Base-by-base conservation (phyloP, 1,140 invertebrate genomes). In the Drosophila neocordata region DNA sequence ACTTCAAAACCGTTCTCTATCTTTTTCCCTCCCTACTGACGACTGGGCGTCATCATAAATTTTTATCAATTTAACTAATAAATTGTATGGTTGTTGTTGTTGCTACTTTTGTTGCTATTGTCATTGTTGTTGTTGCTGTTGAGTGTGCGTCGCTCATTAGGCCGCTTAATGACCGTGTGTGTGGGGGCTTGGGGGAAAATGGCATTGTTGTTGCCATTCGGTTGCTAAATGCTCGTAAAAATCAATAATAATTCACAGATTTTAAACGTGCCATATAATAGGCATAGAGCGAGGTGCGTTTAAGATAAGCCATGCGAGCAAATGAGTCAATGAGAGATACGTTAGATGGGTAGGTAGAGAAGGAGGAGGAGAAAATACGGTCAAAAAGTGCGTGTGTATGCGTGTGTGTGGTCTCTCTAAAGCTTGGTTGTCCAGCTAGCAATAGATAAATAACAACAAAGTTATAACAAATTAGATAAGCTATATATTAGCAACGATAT, bases 381-480 rank as follows among this genome's bases (percentile, higher is more conserved):
- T 38, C 9, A 44, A 34, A 52, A 11, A 61, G 18, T 58, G 41
- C 48, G 51, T 55, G 38, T 37, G 44, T 9, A 34, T 62, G 76
- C 55, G 71, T 70, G 66, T 73, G 79, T 68, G 74, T 58, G 63
- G 70, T 69, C 63, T 73, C 59, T 80, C 53, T 73, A 61, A 68
- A 72, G 61, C 69, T 69, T 73, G 82, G 73, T 63, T 70, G 74
- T 77, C 41, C 51, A 61, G 52, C 74, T 58, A 83, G 4, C 20
- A 51, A 27, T 59, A 74, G 71, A 57, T 79, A 72, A 83, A 83
- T 71, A 78, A 68, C 67, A 83, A 79, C 79, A 73, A 77, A 77
- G 70, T 73, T 77, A 56, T 77, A 73, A 77, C 73, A 83, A 83
- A 83, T 79, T 79, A 83, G 80, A 83, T 83, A 83, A 83, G 79